phyloP scores from a whole-genome alignment of 2,888 invertebrate species.

The Ectemnius lituratus region DNA sequence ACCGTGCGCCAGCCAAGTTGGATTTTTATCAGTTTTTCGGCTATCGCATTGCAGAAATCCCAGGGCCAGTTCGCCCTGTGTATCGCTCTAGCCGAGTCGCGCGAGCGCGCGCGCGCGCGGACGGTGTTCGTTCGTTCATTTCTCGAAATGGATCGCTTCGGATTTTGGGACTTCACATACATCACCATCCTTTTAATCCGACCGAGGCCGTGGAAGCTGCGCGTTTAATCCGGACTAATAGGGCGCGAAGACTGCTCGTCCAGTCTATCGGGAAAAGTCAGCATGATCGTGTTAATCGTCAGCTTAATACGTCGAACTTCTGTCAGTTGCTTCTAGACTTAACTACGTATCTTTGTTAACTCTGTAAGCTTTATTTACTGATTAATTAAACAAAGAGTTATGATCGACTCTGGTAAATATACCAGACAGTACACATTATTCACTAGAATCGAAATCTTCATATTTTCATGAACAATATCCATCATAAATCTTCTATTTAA shows the following conservation, averaged over 20 bases:
- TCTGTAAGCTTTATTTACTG: too few relatives aligned
- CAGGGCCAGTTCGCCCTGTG: not conserved
- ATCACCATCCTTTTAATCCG: slow-evolving; percentile 19
- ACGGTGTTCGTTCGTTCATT: slow-evolving; percentile 7
- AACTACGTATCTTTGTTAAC: not conserved
- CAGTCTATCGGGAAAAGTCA: not conserved
- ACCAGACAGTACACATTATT: too few relatives aligned
- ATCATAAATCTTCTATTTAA: too few relatives aligned
- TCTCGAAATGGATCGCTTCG: not conserved
- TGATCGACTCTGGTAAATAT: too few relatives aligned
- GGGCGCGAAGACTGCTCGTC: not conserved
- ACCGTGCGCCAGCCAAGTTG: not conserved
- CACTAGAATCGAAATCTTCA: too few relatives aligned
- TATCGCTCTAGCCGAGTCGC: too few relatives aligned
- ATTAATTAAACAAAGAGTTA: too few relatives aligned
- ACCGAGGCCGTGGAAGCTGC: slow-evolving; percentile 10
- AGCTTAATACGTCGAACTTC: not conserved
- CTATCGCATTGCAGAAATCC: not conserved
- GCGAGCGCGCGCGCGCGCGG: too few relatives aligned
- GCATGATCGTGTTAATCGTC: not conserved
- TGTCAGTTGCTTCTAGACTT: not conserved
- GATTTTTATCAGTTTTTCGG: slow-evolving; percentile 6
- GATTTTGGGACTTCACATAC: slow-evolving; percentile 10
- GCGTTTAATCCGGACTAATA: slow-evolving; percentile 1
- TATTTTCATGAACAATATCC: too few relatives aligned